A percentile compares a stretch with the other conserved stretches of the same genome.
Conservation (phyloP, 2,888 invertebrate species). For the Tinea semifulvella region DNA sequence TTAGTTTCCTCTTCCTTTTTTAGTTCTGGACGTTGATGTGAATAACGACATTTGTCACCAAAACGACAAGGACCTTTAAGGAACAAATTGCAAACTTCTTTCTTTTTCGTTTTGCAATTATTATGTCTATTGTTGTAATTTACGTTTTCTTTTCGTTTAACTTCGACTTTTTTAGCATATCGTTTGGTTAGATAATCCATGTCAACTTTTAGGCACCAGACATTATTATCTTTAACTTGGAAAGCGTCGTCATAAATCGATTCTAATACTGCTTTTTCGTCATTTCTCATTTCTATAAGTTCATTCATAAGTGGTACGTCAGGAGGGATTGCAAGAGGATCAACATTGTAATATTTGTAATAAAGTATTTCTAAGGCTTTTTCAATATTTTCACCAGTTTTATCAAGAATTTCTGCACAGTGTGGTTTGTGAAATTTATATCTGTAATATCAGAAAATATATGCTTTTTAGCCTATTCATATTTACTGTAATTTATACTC, state of each 20-base stretch:
- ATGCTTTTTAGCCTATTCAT: too few species aligned
- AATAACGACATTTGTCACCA: slow-evolving; percentile 78
- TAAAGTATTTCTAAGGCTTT: slow-evolving; percentile 75
- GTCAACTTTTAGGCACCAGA: slow-evolving; percentile 76
- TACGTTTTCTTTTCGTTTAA: slow-evolving; percentile 45
- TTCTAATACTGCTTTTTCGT: slow-evolving; percentile 78
- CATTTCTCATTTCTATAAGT: slow-evolving; percentile 70
- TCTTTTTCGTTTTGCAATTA: slow-evolving; percentile 53
- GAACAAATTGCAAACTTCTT: slow-evolving; percentile 71
- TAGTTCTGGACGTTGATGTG: slow-evolving; percentile 66
- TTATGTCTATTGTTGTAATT: slow-evolving; percentile 36
- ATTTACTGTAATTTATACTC: too few species aligned
- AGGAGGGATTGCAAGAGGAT: slow-evolving; percentile 41
- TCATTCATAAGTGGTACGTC: slow-evolving; percentile 58
- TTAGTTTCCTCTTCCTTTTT: slow-evolving; percentile 20
- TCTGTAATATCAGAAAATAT: too few species aligned
- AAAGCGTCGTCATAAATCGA: slow-evolving; percentile 80
- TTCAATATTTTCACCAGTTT: slow-evolving; percentile 74
- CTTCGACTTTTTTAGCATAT: slow-evolving; percentile 60
- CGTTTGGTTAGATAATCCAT: slow-evolving; percentile 71
- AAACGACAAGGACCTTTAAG: slow-evolving; percentile 74
- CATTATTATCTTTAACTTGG: slow-evolving; percentile 73
- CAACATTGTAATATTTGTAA: slow-evolving; percentile 72
- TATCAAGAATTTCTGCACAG: slow-evolving; percentile 76
- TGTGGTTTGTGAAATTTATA: slow-evolving; percentile 80